Evolutionary conservation across 1,140 invertebrate genomes (phyloP).

Genomic region (Scaptodrosophila lebanonensis): DNA sequence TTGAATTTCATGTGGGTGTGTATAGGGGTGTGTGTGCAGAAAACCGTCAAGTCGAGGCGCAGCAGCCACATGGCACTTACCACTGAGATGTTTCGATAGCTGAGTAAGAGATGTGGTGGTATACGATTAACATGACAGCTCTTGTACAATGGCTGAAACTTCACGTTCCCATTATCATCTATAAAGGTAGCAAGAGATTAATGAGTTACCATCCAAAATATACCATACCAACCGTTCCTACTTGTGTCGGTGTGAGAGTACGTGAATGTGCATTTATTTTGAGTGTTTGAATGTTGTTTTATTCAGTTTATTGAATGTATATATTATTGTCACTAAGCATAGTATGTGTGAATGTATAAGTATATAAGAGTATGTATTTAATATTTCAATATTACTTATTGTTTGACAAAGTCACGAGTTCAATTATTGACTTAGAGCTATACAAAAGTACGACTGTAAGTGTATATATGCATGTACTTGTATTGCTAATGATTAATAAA

Average conservation of each 20-base stretch:
- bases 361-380: background rate
- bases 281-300: background rate
- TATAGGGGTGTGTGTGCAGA: slow-evolving; percentile 23
- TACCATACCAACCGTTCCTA: too few species aligned
- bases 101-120: slow-evolving; percentile 79
- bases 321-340: background rate
- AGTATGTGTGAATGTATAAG: too few species aligned
- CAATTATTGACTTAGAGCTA: background rate
- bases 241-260: too few species aligned
- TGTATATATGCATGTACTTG: background rate
- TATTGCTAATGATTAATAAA: too few species aligned
- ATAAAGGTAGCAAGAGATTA: slow-evolving; percentile 17
- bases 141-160: slow-evolving; percentile 81
- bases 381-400: too few species aligned
- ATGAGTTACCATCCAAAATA: slow-evolving; percentile 19
- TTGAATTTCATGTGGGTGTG: slow-evolving; percentile 13
- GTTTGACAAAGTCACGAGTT: too few species aligned
- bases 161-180: slow-evolving; percentile 76
- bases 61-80: slow-evolving; percentile 68
- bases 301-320: background rate
- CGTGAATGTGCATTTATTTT: background rate
- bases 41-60: slow-evolving; percentile 35
- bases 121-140: slow-evolving; percentile 80
- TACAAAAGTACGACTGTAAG: background rate
- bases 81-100: slow-evolving; percentile 79